Conservation (phyloP, 2,113 vertebrate genomes). For the Verasper variegatus region DNA sequence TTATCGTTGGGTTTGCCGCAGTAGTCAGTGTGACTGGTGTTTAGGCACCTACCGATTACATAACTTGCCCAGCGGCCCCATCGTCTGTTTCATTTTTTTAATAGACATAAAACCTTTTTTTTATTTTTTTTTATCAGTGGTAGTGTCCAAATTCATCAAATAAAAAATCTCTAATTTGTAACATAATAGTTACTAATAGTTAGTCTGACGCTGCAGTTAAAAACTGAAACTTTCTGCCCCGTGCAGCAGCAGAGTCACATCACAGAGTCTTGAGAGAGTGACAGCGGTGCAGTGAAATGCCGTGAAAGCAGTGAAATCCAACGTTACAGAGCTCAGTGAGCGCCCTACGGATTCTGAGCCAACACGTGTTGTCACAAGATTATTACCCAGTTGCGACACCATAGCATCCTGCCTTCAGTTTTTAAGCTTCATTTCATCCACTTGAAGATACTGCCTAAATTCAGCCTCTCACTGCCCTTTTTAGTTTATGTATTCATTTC, state of each 20-base stretch:
- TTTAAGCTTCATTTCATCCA: slow-evolving; percentile 43
- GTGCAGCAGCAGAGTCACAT: neutral
- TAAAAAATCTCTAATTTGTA: neutral
- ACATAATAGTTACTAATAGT: neutral
- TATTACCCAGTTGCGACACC: neutral
- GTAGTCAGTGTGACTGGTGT: neutral
- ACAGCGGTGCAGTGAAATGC: neutral
- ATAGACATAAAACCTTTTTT: neutral
- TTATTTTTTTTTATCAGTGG: neutral
- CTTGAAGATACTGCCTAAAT: slow-evolving; percentile 61
- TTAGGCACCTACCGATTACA: neutral
- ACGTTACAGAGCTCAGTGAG: neutral
- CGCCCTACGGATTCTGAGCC: neutral
- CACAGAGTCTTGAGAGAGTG: neutral
- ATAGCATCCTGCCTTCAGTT: slow-evolving; percentile 12
- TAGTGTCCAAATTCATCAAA: neutral
- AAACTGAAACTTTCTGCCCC: neutral
- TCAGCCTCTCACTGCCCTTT: slow-evolving; percentile 80
- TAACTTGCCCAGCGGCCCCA: neutral
- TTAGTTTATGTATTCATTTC: slow-evolving; percentile 46
- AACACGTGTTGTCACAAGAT: neutral
- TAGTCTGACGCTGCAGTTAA: neutral
- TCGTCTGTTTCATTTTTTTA: too few relatives aligned
- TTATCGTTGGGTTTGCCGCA: neutral
- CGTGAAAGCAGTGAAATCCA: neutral